Evolutionary conservation across 2,797 vertebrate species (phyloP), one percentile per base, ranked within the genome.

Genomic region (Champsocephalus esox): DNA sequence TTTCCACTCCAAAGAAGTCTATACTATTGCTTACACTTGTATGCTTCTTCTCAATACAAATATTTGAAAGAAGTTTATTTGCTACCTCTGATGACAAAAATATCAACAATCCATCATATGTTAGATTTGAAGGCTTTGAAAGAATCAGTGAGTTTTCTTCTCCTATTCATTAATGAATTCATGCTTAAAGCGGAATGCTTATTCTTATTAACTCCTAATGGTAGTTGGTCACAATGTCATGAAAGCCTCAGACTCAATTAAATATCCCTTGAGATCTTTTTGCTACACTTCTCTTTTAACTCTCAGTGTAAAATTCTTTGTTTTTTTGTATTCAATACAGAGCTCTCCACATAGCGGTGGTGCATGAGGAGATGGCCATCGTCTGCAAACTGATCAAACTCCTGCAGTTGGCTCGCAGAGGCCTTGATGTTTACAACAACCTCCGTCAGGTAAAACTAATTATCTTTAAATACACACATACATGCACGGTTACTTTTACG

Each of bases 291-390:
- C 1, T 44, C 14, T 71, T 63, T 81, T 44, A 57, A 8, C 24
- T 80, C 3, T 69, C 66, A 13, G 11, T 64, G 51, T 79, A 5
- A 77, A 11, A 24, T 38, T 54, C 0, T 75, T 78, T 84, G 34
- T 48, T 60, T 45, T 45, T 64, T 34, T 77, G 21, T 77, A 46
- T 83, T 64, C 13, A 1, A 89, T 89, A 7, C 91, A 97, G 97
- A 82, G 91, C 97, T 55, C 95, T 98, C 57, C 97, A 98, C 80
- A 97, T 98, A 38, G 97, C 97, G 0, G 96, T 98, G 86, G 97
- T 94, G 46, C 93, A 97, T 81, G 95, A 88, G 12, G 88, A 96
- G 43, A 55, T 92, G 28, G 12, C 7, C 0, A 41, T 93, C 0
- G 94, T 96, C 43, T 61, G 44, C 41, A 89, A 72, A 21, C 89